Base-by-base conservation (phyloP, 2,888 invertebrate species). In the Campopleginae sp. region DNA sequence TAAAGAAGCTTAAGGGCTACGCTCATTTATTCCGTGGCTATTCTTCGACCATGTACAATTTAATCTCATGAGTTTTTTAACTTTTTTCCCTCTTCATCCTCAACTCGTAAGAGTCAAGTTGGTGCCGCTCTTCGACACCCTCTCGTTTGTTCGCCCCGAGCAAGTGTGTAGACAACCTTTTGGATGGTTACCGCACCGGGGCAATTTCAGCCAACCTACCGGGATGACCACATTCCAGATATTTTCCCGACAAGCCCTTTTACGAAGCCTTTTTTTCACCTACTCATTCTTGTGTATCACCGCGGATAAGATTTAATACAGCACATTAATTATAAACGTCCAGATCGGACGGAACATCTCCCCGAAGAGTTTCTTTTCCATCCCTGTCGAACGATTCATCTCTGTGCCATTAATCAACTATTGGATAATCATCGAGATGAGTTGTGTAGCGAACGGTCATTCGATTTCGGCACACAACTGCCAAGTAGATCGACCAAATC, bases 171-270 rank as follows among this genome's bases (percentile, higher is more conserved):
- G 82, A 51, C 80, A 72, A 85, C 66, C 80, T 79, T 76, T 72
- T 68, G 77, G 74, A 85, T 77, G 78, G 61, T 72, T 51, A 79
- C 66, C 61, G 65, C 74, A 58, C 77, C 78, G 72, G 58, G 71
- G 44, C 70, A 48, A 79, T 83, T 51, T 74, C 54, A 51, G 63
- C 66, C 54, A 31, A 74, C 79, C 70, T 61, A 81, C 70, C 80
- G 68, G 81, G 54, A 27, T 19, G 80, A 84, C 83, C 80, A 58
- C 84, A 86, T 86, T 84, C 84, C 86, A 81, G 63, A 84, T 78
- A 82, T 78, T 76, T 76, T 78, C 81, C 78, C 80, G 61, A 31
- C 78, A 61, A 80, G 78, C 80, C 82, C 80, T 71, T 71, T 44
- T 42, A 66, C 51, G 74, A 19, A 27, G 23, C 80, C 33, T 65